phyloP scores from a whole-genome alignment of 1,140 invertebrate species.

The Bombyx mandarina region DNA sequence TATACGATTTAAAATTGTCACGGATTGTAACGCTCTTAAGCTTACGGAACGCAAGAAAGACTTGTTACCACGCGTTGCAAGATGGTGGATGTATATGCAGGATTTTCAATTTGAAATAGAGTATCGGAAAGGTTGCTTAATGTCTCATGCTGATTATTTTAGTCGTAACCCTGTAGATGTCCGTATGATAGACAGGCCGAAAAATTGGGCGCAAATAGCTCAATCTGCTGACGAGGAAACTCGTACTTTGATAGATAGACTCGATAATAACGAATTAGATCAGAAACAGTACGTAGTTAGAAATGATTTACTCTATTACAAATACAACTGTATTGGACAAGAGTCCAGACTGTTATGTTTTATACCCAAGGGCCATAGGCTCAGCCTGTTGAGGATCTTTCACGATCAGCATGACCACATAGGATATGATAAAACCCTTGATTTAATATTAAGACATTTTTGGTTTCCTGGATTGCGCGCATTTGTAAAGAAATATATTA shows the following conservation, averaged over 20 bases:
- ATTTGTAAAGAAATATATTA: too few species aligned
- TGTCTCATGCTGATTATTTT: slow-evolving; percentile 29
- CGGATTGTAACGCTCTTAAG: slow-evolving; percentile 19
- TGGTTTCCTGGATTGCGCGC: too few species aligned
- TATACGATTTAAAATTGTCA: slow-evolving; percentile 16
- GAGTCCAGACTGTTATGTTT: slow-evolving; percentile 9
- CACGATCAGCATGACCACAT: slow-evolving; percentile 28
- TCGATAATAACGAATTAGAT: slow-evolving; percentile 6
- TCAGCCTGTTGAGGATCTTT: slow-evolving; percentile 20
- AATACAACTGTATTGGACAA: slow-evolving; percentile 5
- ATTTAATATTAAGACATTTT: slow-evolving; percentile 19
- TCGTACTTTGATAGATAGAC: slow-evolving; percentile 3
- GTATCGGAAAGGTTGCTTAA: slow-evolving; percentile 31
- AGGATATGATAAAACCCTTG: slow-evolving; percentile 17
- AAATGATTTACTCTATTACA: slow-evolving; percentile 12
- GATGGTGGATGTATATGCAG: slow-evolving; percentile 45
- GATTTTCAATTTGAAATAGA: slow-evolving; percentile 41
- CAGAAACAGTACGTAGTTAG: not conserved
- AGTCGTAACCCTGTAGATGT: slow-evolving; percentile 22
- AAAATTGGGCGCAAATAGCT: slow-evolving; percentile 12
- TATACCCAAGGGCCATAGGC: slow-evolving; percentile 9
- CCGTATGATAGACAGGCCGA: slow-evolving; percentile 2
- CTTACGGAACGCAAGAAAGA: slow-evolving; percentile 29
- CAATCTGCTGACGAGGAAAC: slow-evolving; percentile 12
- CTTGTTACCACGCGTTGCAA: slow-evolving; percentile 24